Percentiles rank a stretch among this genome's conserved stretches.
These are phyloP conservation scores for Embiotoca jacksoni DNA, from an alignment of 2,113 vertebrate genomes.

Conservation along the genomic window DNA sequence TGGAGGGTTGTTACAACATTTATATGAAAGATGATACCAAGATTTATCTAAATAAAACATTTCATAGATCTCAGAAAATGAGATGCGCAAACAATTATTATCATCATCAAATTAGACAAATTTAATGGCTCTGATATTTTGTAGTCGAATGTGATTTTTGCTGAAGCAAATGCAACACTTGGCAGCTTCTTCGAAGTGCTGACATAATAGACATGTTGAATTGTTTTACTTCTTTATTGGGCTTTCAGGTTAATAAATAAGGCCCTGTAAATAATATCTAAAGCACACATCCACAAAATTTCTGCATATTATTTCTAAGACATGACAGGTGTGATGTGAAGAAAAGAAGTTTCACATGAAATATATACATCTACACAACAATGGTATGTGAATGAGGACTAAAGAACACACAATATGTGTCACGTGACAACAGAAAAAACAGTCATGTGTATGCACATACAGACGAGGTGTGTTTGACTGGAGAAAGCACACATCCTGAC, in stretches of 20 bases:
- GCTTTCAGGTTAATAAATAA: not conserved
- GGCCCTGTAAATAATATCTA: not conserved
- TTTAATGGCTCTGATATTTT: too few species aligned
- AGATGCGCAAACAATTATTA: too few species aligned
- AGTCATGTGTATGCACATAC: conserved; percentile 9
- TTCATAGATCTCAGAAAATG: not conserved
- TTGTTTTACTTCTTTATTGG: not conserved
- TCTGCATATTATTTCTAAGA: not conserved
- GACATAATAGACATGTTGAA: too few species aligned
- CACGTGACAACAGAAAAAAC: conserved; percentile 27
- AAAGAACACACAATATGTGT: conserved; percentile 16
- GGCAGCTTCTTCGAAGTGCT: too few species aligned
- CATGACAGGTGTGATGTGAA: conserved; percentile 21
- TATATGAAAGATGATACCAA: not conserved
- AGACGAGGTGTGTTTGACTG: conserved; percentile 4
- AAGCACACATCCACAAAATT: conserved; percentile 13
- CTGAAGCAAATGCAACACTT: too few species aligned
- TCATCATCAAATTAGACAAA: too few species aligned
- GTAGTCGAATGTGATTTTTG: too few species aligned
- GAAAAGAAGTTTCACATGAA: conserved; percentile 13
- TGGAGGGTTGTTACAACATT: not conserved
- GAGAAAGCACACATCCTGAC: not conserved
- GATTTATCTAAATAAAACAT: not conserved
- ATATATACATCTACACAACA: conserved; percentile 23
- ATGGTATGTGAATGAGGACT: conserved; percentile 47